Evolutionary conservation across 2,888 invertebrate genomes (phyloP).

Genomic region (Calliopum simillimum): DNA sequence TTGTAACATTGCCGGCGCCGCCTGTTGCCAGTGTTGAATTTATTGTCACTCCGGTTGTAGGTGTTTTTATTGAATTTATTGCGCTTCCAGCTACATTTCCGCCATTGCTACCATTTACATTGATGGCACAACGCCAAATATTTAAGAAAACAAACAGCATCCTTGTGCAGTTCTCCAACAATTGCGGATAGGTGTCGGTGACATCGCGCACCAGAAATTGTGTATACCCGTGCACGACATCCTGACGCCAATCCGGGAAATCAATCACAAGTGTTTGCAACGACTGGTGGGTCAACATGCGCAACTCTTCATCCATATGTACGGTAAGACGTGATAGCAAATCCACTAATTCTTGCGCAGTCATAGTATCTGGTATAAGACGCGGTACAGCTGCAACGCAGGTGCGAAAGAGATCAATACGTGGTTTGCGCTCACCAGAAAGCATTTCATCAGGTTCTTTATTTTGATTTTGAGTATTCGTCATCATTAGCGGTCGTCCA

Average conservation of each 20-base stretch:
- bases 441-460: slow-evolving; percentile 94
- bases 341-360: slow-evolving; percentile 92
- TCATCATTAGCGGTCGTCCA: slow-evolving; percentile 96
- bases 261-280: slow-evolving; percentile 95
- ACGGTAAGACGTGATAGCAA: slow-evolving; percentile 93
- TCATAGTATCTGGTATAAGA: slow-evolving; percentile 97
- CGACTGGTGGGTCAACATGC: slow-evolving; percentile 93
- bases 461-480: slow-evolving; percentile 94
- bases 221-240: slow-evolving; percentile 93
- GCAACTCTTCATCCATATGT: slow-evolving; percentile 98
- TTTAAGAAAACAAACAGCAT: slow-evolving; percentile 92
- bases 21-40: slow-evolving; percentile 19
- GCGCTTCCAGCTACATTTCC: slow-evolving; percentile 29
- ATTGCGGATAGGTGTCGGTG: slow-evolving; percentile 67
- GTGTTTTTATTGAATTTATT: slow-evolving; percentile 29
- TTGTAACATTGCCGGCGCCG: slow-evolving; percentile 13
- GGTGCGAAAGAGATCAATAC: slow-evolving; percentile 97
- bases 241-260: slow-evolving; percentile 97
- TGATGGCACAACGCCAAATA: slow-evolving; percentile 89
- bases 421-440: slow-evolving; percentile 95
- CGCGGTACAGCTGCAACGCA: slow-evolving; percentile 99
- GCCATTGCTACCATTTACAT: slow-evolving; percentile 52
- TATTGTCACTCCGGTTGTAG: slow-evolving; percentile 31
- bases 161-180: slow-evolving; percentile 93
- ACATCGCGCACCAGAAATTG: slow-evolving; percentile 96